Base-by-base conservation (phyloP, 2,797 vertebrate genomes). In the Hippoglossus hippoglossus region DNA sequence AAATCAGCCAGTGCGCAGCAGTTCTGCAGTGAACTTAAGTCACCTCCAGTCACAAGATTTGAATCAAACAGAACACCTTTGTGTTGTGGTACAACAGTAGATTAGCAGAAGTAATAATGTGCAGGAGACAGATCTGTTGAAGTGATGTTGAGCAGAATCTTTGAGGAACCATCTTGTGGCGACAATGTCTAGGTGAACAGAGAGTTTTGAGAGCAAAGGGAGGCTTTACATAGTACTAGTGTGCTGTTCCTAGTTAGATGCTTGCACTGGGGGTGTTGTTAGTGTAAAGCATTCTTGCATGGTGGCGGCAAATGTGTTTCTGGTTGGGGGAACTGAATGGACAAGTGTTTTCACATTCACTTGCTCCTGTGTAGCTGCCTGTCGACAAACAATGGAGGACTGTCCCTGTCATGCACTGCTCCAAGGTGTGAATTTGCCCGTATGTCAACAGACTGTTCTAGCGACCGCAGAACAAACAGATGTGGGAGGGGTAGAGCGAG, bases 331-430 rank as follows among this genome's bases (percentile, higher is more conserved):
- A 61, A 41, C 9, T 47, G 34, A 59, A 26, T 56, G 22, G 52
- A 64, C 39, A 51, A 16, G 13, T 19, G 25, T 57, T 46, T 58
- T 71, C 58, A 85, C 79, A 77, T 51, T 5, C 9, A 18, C 52
- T 13, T 36, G 56, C n/a, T 67, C 4, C n/a, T 12, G n/a, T 34
- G 50, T 31, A 51, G 34, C 21, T 8, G 39, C 34, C 11, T 58
- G 26, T 46, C 52, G 57, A 52, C 21, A 22, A 55, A 67, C 53
- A 79, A 61, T 56, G 54, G 28, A 16, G 7, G 47, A 50, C 58
- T 52, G 58, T 77, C 44, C 24, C 15, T 54, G 36, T 50, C 24
- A 52, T 4, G 13, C 2, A 19, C 18, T 12, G 16, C 64, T 56
- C 26, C 5, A 6, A 55, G 44, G 60, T 72, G 59, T 62, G 67